Conservation (phyloP, 2,797 vertebrate species). For the Gymnoscopelus microlampas region DNA sequence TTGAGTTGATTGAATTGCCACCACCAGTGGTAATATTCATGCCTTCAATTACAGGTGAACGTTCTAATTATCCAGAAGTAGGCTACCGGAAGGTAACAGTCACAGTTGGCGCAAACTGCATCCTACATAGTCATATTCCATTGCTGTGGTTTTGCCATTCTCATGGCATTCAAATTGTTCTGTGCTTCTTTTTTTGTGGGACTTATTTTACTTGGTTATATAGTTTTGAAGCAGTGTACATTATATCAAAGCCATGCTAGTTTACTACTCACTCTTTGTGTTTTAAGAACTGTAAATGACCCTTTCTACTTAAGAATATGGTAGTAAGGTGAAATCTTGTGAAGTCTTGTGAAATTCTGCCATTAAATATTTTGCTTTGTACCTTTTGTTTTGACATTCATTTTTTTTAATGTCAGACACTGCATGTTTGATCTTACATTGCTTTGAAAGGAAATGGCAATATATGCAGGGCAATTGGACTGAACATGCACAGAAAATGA, state of each 20-base stretch:
- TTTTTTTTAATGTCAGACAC: no score
- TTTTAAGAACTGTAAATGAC: constrained; percentile 57
- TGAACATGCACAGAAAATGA: no score
- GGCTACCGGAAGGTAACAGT: background rate
- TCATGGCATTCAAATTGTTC: constrained; percentile 29
- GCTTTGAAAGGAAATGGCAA: no score
- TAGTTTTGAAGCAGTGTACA: constrained; percentile 32
- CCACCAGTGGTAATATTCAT: background rate
- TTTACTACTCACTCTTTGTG: constrained; percentile 43
- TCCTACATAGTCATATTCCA: constrained; percentile 14
- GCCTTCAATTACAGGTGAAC: background rate
- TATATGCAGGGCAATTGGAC: no score
- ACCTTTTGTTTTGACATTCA: constrained; percentile 25
- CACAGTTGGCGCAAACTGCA: constrained; percentile 11
- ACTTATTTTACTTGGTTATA: constrained; percentile 44
- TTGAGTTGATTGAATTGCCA: background rate
- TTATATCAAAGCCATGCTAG: constrained; percentile 38
- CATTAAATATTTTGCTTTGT: constrained; percentile 83
- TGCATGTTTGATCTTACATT: no score
- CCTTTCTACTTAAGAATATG: constrained; percentile 47
- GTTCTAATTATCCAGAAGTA: background rate
- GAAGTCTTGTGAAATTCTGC: constrained; percentile 61
- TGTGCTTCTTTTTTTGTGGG: constrained; percentile 35
- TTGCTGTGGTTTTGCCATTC: constrained; percentile 30
- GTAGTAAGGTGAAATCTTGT: constrained; percentile 39